These are phyloP conservation scores for Ramphastos sulfuratus DNA, from an alignment of 2,113 vertebrate species.

Conservation along the genomic window DNA sequence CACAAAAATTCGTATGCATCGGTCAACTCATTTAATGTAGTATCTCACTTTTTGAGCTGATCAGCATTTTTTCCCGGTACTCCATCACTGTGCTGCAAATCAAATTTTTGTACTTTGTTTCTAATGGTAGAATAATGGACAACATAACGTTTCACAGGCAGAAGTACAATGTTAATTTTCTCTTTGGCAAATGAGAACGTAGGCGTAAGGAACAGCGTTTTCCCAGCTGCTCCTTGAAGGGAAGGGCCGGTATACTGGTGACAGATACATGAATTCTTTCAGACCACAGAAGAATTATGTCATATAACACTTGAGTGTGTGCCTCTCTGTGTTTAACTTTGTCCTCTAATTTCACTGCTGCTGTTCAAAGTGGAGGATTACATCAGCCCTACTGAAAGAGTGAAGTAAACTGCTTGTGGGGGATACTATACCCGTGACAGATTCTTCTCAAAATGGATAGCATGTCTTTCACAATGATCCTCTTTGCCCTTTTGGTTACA, in stretches of 20 bases:
- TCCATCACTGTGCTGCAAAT: neutral
- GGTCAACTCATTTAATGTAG: neutral
- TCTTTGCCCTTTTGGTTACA: neutral
- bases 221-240: neutral
- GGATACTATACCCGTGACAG: neutral
- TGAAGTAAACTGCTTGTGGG: neutral
- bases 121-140: constrained; percentile 37
- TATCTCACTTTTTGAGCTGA: neutral
- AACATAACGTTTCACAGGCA: constrained; percentile 16
- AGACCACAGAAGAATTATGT: neutral
- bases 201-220: neutral
- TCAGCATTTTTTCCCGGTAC: neutral
- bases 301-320: neutral
- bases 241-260: neutral
- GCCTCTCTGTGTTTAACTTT: neutral
- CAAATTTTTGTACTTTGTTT: neutral
- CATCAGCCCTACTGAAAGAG: neutral
- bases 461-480: neutral
- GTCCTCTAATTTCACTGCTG: neutral
- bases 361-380: neutral
- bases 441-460: neutral
- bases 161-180: constrained; percentile 16
- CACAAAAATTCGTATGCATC: neutral
- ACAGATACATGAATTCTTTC: neutral
- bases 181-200: constrained; percentile 2